Percentiles rank a stretch among this genome's conserved stretches.
phyloP scores from a whole-genome alignment of 1,140 invertebrate species.

The Delia radicum region DNA sequence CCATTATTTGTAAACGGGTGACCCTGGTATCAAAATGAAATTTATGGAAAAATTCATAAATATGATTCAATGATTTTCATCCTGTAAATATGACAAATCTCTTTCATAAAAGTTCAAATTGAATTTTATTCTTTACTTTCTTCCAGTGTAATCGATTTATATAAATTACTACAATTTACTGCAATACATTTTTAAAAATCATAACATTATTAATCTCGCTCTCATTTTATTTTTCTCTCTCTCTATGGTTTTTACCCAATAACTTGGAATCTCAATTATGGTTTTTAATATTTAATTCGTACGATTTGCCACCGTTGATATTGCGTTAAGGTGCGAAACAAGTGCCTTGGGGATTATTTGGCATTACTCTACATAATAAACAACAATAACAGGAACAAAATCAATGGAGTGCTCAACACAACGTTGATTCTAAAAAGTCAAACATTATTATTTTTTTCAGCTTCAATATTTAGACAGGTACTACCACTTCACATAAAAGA shows the following conservation, averaged over 20 bases:
- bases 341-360: slow-evolving; percentile 30
- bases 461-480: background rate
- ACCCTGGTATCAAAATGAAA: too few relatives aligned
- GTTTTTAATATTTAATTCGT: slow-evolving; percentile 31
- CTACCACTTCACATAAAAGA: background rate
- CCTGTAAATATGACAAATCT: too few relatives aligned
- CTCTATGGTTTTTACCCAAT: background rate
- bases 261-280: slow-evolving; percentile 16
- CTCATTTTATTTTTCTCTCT: background rate
- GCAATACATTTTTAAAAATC: too few relatives aligned
- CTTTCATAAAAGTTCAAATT: too few relatives aligned
- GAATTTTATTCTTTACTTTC: background rate
- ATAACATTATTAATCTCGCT: background rate
- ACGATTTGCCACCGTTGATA: slow-evolving; percentile 30
- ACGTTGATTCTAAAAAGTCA: background rate
- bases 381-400: background rate
- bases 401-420: background rate
- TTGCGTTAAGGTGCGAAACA: slow-evolving; percentile 38
- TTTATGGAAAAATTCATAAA: too few relatives aligned
- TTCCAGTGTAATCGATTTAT: background rate
- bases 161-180: background rate
- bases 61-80: too few relatives aligned
- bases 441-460: background rate
- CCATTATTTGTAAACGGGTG: too few relatives aligned
- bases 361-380: slow-evolving; percentile 13